Percentiles rank a stretch among this genome's conserved stretches.
phyloP scores from a whole-genome alignment of 2,113 vertebrate genomes.

The Sander lucioperca region DNA sequence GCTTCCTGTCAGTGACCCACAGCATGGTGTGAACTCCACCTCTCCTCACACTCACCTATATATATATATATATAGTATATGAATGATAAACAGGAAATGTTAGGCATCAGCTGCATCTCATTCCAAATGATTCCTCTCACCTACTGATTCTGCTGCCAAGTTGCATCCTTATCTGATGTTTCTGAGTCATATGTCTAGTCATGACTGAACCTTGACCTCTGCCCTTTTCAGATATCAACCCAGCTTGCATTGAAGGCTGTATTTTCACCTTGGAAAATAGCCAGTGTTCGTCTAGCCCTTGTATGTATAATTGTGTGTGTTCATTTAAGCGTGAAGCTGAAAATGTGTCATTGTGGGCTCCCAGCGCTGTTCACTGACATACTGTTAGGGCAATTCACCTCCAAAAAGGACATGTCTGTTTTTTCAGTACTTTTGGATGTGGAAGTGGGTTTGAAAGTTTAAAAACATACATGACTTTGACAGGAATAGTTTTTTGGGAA shows the following conservation, averaged over 20 bases:
- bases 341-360: conserved; percentile 77
- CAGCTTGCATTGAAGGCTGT: conserved; percentile 58
- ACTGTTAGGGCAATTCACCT: conserved; percentile 60
- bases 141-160: conserved; percentile 14
- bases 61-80: not conserved
- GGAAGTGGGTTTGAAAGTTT: not conserved
- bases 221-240: conserved; percentile 73
- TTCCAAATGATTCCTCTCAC: conserved; percentile 44
- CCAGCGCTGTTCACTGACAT: conserved; percentile 60
- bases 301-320: conserved; percentile 67
- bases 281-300: conserved; percentile 65
- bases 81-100: conserved; percentile 34
- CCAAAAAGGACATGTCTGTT: conserved; percentile 59
- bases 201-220: conserved; percentile 67
- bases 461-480: not conserved
- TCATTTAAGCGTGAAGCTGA: conserved; percentile 75
- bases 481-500: not conserved
- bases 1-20: conserved; percentile 69
- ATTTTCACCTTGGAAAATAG: conserved; percentile 67
- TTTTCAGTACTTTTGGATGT: conserved; percentile 22
- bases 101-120: conserved; percentile 47
- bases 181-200: conserved; percentile 44
- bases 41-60: conserved; percentile 33
- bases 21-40: conserved; percentile 49
- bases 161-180: not conserved